Evolutionary conservation across 2,113 vertebrate species (phyloP), one percentile per base, ranked within the genome.

Genomic region (Myiozetetes cayanensis): DNA sequence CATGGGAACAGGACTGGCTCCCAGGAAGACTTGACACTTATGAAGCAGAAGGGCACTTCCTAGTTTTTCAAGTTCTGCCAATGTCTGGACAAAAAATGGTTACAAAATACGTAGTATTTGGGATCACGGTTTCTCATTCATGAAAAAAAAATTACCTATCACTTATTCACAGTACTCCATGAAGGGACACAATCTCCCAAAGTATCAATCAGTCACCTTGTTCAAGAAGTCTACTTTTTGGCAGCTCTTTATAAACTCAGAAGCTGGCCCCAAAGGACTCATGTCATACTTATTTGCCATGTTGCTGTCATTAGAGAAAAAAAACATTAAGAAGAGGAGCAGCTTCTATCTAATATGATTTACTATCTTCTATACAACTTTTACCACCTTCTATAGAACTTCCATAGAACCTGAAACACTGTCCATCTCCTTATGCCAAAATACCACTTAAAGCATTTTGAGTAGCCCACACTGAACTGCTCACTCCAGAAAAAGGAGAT

Each of bases 111-210:
- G 2, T 33, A 63, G 10, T 59, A 89, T 35, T 9, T 39, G 20
- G 25, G 24, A 89, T 35, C 15, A 35, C 1, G 0, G 14, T 52
- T 94, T 59, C 41, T 4, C 30, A 55, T 4, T 24, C 18, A 63
- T 2, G 19, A 73, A 84, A 68, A 59, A 22, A 85, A 35, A 44
- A 49, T 4, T 0, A 82, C 8, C 8, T 17, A 17, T 33, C 20
- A 5, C 5, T 70, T 44, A 66, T 37, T 44, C 18, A 71, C 33
- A 41, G 19, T 17, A 66, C 2, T 62, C 18, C 0, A 0, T 4
- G 14, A 31, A 78, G 24, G 10, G 28, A 61, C 28, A 33, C 20
- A 74, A 66, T 65, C 44, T 65, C 59, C 44, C 82, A 61, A 41
- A 8, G 39, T 17, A 66, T 12, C 23, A 24, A 18, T 72, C 25